Conservation (phyloP, 2,113 vertebrate genomes). For the Procavia capensis region DNA sequence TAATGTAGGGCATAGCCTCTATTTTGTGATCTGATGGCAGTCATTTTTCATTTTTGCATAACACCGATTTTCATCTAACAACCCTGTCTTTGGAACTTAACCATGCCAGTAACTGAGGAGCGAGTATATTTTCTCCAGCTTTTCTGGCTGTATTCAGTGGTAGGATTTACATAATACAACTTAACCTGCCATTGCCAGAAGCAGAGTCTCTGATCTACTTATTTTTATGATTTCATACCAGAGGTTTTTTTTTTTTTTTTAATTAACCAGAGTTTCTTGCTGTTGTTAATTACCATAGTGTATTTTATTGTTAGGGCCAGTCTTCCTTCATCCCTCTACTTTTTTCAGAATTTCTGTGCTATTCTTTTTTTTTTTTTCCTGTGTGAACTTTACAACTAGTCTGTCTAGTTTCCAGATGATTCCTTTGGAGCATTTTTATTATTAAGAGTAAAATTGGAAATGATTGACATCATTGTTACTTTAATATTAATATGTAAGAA, state of each 20-base stretch:
- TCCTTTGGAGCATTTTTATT: constrained; percentile 11
- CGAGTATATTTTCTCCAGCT: neutral
- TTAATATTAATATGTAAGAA: constrained; percentile 16
- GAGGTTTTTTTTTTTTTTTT: too few relatives aligned
- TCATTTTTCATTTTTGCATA: too few relatives aligned
- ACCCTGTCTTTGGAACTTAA: too few relatives aligned
- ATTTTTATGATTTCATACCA: neutral
- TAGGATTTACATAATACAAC: neutral
- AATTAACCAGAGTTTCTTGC: too few relatives aligned
- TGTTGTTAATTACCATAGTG: neutral
- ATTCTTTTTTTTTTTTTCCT: constrained; percentile 22
- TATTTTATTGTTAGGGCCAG: constrained; percentile 27
- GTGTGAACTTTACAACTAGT: neutral
- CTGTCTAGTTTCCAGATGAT: constrained; percentile 4
- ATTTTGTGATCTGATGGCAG: too few relatives aligned
- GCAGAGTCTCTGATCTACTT: neutral
- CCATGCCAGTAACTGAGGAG: too few relatives aligned
- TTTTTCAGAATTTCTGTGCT: constrained; percentile 11
- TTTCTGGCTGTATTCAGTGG: constrained; percentile 5
- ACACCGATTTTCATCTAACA: too few relatives aligned
- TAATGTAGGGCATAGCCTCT: too few relatives aligned
- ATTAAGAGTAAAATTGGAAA: constrained; percentile 33
- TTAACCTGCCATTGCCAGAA: neutral
- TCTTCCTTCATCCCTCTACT: neutral
- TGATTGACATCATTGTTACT: neutral